Evolutionary conservation across 2,888 invertebrate species (phyloP).

Genomic region (Parthenolecanium corni): DNA sequence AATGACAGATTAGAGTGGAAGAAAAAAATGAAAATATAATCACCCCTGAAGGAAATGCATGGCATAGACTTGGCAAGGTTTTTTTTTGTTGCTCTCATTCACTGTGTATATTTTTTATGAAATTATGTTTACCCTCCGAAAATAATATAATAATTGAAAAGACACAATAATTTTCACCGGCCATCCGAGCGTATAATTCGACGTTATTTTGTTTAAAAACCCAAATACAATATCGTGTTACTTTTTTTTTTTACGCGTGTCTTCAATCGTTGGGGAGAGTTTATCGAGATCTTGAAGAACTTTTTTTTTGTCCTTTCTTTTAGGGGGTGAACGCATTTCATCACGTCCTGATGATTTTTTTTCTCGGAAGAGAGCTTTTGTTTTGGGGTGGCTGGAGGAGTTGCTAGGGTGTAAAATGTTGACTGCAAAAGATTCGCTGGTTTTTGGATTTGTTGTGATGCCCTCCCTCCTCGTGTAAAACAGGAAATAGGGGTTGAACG

Average conservation of each 20-base stretch:
- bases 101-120: constrained; percentile 4
- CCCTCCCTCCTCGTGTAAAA: no score
- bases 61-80: not conserved
- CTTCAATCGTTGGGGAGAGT: constrained; percentile 6
- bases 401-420: not conserved
- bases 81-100: no score
- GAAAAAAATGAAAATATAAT: constrained; percentile 19
- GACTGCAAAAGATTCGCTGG: no score
- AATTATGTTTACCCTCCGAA: constrained; percentile 24
- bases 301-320: not conserved
- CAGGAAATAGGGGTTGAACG: no score
- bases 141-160: constrained; percentile 27
- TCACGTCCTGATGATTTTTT: constrained; percentile 3
- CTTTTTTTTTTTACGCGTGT: constrained; percentile 19
- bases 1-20: not conserved
- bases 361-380: not conserved
- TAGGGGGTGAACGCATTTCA: not conserved
- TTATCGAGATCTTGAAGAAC: constrained; percentile 1
- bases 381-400: not conserved
- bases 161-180: constrained; percentile 21
- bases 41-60: constrained; percentile 8
- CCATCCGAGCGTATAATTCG: constrained; percentile 21
- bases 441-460: no score
- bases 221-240: constrained; percentile 22
- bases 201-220: constrained; percentile 18